Evolutionary conservation across 2,888 invertebrate genomes (phyloP).

Genomic region (Philonicus albiceps): DNA sequence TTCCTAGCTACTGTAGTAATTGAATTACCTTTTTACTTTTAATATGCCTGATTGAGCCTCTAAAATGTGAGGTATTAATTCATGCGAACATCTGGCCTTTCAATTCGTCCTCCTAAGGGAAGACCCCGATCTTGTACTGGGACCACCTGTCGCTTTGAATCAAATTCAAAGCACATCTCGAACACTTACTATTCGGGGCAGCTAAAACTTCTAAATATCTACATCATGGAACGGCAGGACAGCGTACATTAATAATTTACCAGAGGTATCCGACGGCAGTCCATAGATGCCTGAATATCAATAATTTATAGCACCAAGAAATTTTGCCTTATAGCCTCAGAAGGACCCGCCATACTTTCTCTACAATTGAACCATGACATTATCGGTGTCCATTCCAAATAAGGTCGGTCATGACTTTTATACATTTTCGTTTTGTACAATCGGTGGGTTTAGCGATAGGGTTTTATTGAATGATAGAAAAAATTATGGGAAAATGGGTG

Average conservation of each 20-base stretch:
- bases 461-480: not conserved
- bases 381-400: not conserved
- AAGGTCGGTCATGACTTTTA: not conserved
- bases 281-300: not conserved
- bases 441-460: not conserved
- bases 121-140: not conserved
- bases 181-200: not conserved
- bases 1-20: not conserved
- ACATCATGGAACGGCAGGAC: not conserved
- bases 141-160: not conserved
- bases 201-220: not conserved
- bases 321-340: not conserved
- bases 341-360: not conserved
- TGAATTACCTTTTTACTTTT: not conserved
- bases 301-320: not conserved
- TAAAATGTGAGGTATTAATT: not conserved
- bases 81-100: not conserved
- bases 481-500: not conserved
- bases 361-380: conserved; percentile 15
- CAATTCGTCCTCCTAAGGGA: not conserved
- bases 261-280: not conserved
- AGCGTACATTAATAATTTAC: not conserved
- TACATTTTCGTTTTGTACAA: not conserved
- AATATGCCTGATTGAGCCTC: not conserved
- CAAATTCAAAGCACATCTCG: not conserved